A percentile compares a stretch with the other conserved stretches of the same genome.
phyloP scores from a whole-genome alignment of 2,113 vertebrate species.

The Neotoma lepida region DNA sequence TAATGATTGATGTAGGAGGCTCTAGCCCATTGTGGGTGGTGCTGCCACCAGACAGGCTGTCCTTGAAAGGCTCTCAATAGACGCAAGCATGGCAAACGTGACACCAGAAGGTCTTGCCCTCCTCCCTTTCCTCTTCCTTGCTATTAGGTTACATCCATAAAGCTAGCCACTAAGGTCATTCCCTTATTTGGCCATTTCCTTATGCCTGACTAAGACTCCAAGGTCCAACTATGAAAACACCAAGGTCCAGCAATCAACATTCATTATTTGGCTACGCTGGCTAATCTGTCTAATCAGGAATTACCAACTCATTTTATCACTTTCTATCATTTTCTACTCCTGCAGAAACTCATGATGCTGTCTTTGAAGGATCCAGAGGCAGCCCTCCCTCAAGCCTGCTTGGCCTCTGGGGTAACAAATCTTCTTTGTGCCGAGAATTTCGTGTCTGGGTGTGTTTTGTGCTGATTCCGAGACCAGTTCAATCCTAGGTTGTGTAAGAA shows the following conservation, averaged over 20 bases:
- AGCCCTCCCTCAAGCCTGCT: not conserved
- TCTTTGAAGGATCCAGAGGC: not conserved
- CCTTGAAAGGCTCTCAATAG: not conserved
- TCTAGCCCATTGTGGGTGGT: too few species aligned
- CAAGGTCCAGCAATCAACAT: not conserved
- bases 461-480: not conserved
- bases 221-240: not conserved
- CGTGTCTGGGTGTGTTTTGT: not conserved
- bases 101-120: not conserved
- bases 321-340: too few species aligned
- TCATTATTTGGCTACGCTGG: not conserved
- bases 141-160: not conserved
- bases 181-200: not conserved
- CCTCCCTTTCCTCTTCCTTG: not conserved
- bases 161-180: not conserved
- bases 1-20: not conserved
- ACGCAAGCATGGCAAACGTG: not conserved
- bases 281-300: not conserved
- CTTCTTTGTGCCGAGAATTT: not conserved
- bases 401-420: not conserved
- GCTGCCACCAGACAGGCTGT: not conserved
- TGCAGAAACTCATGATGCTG: not conserved
- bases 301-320: not conserved
- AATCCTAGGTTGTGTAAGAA: not conserved
- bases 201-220: not conserved